Conservation (phyloP, 2,113 vertebrate genomes). For the Oreochromis tanganicae region DNA sequence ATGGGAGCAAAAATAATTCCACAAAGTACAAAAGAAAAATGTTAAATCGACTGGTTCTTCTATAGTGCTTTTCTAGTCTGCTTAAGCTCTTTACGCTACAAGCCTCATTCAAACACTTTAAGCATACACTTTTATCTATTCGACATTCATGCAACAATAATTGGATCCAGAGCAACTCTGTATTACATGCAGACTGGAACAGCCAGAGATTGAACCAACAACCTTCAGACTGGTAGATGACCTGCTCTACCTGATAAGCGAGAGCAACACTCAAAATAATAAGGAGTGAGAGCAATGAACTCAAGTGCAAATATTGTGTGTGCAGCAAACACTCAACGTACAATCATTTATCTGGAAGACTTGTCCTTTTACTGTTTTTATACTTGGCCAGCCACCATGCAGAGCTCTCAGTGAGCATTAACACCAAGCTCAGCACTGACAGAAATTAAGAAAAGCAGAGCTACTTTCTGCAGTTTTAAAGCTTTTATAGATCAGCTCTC, state of each 20-base stretch:
- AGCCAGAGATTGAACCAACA: not conserved
- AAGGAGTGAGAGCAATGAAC: not conserved
- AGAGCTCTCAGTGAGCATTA: not conserved
- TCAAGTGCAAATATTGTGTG: not conserved
- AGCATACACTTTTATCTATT: not conserved
- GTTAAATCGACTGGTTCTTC: not conserved
- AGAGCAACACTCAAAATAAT: not conserved
- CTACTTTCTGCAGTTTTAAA: not conserved
- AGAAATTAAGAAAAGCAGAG: not conserved
- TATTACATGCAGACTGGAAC: not conserved
- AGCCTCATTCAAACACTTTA: not conserved
- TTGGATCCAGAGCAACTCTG: not conserved
- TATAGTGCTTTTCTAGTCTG: not conserved
- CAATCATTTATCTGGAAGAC: not conserved
- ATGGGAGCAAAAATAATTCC: not conserved
- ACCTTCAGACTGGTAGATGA: not conserved
- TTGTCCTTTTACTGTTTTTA: not conserved
- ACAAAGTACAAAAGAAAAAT: not conserved
- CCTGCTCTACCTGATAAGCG: not conserved
- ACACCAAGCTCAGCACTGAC: not conserved
- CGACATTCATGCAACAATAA: rapidly evolving
- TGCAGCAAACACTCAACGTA: not conserved
- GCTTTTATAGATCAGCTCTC: not conserved
- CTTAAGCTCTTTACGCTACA: not conserved
- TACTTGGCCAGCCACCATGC: not conserved